Base-by-base conservation (phyloP, 2,113 vertebrate genomes). In the Corvus hawaiiensis region DNA sequence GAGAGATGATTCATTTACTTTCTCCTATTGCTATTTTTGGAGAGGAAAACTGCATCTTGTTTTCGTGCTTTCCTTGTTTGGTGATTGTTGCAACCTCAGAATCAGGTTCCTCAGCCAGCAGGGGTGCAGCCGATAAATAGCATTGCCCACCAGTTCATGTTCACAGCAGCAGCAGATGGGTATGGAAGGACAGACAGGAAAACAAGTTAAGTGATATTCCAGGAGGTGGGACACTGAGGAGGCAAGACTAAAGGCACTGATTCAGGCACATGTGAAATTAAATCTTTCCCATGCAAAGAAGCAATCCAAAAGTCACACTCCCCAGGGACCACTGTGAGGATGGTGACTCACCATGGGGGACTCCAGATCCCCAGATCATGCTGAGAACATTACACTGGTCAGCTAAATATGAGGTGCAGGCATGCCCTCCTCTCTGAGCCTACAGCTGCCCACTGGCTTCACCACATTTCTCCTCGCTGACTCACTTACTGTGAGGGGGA, bases 11-110 rank as follows among this genome's bases (percentile, higher is more conserved):
- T 94, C 16, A 44, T 74, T 90, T 37, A 39, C 48, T 91, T 91
- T 93, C 55, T 79, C 28, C 43, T 55, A 12, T 44, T 51, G 52
- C 92, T 96, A 78, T 92, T 96, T 95, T 61, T 89, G 88, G 90
- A 92, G 35, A 78, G 88, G 41, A 93, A 77, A 76, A 93, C 78
- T 82, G 39, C 68, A 68, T 89, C 79, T 26, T 82, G 81, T 84
- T 87, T 92, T 69, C 49, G 11, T 33, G 24, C 52, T 82, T 44
- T 90, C 95, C 87, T 82, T 91, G 64, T 87, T 91, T 93, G 84
- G 93, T 18, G 24, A 32, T 88, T 75, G 59, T 74, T 3, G 6
- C 77, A 96, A 48, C 63, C 84, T 59, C 87, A 82, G 41, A 91
- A 82, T 63, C 13, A 58, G 55, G 74, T 82, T 56, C 55, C 78